A percentile compares a stretch with the other conserved stretches of the same genome.
Evolutionary conservation across 2,797 vertebrate species (phyloP).

Genomic region (Pseudopleuronectes americanus): DNA sequence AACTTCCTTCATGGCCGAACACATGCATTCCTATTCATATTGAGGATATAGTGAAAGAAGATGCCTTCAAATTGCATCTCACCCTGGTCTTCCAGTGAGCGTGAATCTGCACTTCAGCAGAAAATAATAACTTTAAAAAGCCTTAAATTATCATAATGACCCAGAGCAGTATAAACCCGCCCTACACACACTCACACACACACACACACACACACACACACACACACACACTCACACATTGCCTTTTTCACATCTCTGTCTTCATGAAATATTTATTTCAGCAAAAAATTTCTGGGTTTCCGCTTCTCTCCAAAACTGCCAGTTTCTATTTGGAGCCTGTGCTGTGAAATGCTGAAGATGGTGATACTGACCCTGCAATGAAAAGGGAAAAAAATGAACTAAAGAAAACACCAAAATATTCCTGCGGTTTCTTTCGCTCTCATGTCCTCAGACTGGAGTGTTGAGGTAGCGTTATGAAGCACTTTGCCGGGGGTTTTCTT

Average conservation of each 20-base stretch:
- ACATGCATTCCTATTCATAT: conserved; percentile 65
- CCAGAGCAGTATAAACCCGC: conserved; percentile 11
- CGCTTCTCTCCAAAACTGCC: conserved; percentile 59
- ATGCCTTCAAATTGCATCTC: conserved; percentile 51
- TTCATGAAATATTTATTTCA: conserved; percentile 70
- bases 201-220: conserved; percentile 9
- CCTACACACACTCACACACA: conserved; percentile 24
- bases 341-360: conserved; percentile 60
- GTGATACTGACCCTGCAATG: conserved; percentile 46
- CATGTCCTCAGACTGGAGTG: conserved; percentile 9
- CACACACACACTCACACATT: conserved; percentile 13
- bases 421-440: conserved; percentile 37
- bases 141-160: conserved; percentile 69
- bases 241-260: conserved; percentile 57
- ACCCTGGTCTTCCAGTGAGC: conserved; percentile 47
- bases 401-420: conserved; percentile 39
- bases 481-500: conserved; percentile 37
- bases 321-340: conserved; percentile 61
- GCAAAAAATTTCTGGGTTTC: conserved; percentile 63
- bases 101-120: conserved; percentile 73
- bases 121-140: conserved; percentile 70
- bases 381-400: conserved; percentile 15
- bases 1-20: conserved; percentile 51
- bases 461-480: conserved; percentile 31
- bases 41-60: conserved; percentile 64